phyloP scores from a whole-genome alignment of 1,140 invertebrate species.

The Hylaeus anthracinus region DNA sequence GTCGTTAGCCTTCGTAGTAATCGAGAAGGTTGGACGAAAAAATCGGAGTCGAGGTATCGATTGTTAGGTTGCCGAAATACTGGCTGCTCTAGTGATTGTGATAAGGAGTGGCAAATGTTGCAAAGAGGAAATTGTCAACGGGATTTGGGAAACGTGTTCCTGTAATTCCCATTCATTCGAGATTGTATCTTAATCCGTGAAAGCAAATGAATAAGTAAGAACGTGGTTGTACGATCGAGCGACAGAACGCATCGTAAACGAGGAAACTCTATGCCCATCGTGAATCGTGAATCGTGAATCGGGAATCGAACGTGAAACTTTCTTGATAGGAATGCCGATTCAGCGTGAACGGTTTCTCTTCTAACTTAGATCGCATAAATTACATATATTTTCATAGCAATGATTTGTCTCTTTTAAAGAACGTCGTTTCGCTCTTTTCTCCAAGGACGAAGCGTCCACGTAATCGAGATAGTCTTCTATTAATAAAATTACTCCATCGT shows the following conservation, averaged over 20 bases:
- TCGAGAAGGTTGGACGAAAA: not conserved
- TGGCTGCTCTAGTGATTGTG: too few species aligned
- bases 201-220: conserved; percentile 18
- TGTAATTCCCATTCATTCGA: not conserved
- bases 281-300: conserved; percentile 34
- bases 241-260: conserved; percentile 8
- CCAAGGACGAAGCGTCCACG: not conserved
- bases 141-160: not conserved
- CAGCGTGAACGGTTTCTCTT: conserved; percentile 30
- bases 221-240: conserved; percentile 2
- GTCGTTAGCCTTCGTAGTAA: not conserved
- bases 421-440: not conserved
- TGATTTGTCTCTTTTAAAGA: not conserved
- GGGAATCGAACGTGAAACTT: conserved; percentile 57
- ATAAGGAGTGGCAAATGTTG: not conserved
- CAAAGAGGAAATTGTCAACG: too few species aligned
- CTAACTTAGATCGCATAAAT: not conserved
- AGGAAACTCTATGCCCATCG: conserved; percentile 18
- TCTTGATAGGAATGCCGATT: conserved; percentile 64
- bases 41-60: not conserved
- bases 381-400: not conserved
- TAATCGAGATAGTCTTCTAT: not conserved
- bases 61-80: not conserved
- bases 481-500: conserved; percentile 24
- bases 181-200: conserved; percentile 1